These are phyloP conservation scores for Malurus leucopterus DNA, from an alignment of 2,797 vertebrate species.

Conservation along the genomic window DNA sequence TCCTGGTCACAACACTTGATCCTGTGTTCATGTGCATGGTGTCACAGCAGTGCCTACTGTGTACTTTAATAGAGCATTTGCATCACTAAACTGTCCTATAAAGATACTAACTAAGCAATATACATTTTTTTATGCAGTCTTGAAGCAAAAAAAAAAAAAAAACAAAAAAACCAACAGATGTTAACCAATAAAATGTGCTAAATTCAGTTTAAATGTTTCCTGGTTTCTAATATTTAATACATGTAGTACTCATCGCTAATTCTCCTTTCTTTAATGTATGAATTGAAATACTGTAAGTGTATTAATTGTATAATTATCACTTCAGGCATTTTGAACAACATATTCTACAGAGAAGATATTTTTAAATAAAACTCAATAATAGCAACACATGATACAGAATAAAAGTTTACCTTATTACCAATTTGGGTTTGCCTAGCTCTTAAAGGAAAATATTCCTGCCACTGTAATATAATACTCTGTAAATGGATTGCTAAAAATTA, in stretches of 20 bases:
- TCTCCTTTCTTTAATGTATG: not conserved
- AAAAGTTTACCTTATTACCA: not conserved
- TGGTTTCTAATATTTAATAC: not conserved
- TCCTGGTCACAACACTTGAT: not conserved
- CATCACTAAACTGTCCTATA: not conserved
- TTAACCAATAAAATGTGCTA: not conserved
- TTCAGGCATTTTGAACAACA: not conserved
- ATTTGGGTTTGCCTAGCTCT: conserved; percentile 9
- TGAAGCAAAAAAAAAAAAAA: not conserved
- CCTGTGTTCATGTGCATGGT: not conserved
- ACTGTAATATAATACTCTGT: not conserved
- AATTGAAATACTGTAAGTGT: not conserved
- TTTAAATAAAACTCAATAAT: conserved; percentile 3
- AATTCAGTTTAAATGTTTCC: not conserved
- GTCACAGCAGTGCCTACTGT: not conserved
- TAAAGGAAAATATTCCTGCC: not conserved
- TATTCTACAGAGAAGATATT: not conserved
- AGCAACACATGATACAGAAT: not conserved
- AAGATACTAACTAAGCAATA: not conserved
- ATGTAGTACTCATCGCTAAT: not conserved
- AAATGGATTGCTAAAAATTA: conserved; percentile 42
- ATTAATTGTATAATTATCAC: conserved; percentile 12
- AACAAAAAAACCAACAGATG: not conserved
- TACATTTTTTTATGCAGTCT: not conserved
- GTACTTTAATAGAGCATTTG: not conserved